phyloP scores from a whole-genome alignment of 2,797 vertebrate genomes.

The Harpagifer antarcticus region DNA sequence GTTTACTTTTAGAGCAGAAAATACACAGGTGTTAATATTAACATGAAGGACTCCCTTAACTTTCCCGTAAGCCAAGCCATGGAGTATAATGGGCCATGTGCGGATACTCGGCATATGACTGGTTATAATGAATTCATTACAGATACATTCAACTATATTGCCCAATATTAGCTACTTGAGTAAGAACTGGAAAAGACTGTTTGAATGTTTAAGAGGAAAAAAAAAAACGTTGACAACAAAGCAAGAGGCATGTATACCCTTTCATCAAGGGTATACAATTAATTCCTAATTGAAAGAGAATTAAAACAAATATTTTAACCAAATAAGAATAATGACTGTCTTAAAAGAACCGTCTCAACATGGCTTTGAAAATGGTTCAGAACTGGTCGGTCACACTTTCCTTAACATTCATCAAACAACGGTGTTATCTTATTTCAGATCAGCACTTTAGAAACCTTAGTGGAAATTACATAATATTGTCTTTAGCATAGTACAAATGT shows the following conservation, averaged over 20 bases:
- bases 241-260: neutral
- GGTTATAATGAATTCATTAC: too few relatives aligned
- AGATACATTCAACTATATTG: too few relatives aligned
- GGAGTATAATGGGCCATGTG: too few relatives aligned
- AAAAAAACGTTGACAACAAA: neutral
- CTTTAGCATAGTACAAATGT: constrained; percentile 33
- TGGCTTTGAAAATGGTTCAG: neutral
- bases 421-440: constrained; percentile 4
- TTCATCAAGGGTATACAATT: neutral
- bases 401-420: neutral
- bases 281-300: neutral
- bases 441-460: neutral
- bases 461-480: constrained; percentile 19
- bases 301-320: constrained; percentile 5
- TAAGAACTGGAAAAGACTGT: neutral
- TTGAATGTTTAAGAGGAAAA: neutral
- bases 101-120: too few relatives aligned
- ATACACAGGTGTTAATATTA: neutral
- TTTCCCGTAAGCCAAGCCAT: too few relatives aligned
- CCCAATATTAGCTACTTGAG: too few relatives aligned
- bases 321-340: neutral
- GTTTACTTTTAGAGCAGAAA: neutral
- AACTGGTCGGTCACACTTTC: neutral
- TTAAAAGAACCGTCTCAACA: neutral
- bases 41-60: too few relatives aligned